These are phyloP conservation scores for Troglohyphantes excavatus DNA, from an alignment of 2,888 invertebrate genomes.

Conservation along the genomic window DNA sequence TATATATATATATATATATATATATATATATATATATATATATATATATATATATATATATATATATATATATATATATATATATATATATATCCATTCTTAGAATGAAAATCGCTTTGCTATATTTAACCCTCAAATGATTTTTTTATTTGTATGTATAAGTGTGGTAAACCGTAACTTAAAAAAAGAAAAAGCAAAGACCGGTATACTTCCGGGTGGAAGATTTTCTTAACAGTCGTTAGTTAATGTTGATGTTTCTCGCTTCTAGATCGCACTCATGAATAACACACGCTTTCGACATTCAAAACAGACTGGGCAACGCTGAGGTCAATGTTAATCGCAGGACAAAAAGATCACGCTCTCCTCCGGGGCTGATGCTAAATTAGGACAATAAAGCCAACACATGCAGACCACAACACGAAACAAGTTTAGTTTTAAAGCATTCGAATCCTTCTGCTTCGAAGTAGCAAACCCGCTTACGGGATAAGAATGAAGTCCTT, in stretches of 20 bases:
- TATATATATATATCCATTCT: too few relatives aligned
- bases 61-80: too few relatives aligned
- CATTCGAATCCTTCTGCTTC: background rate
- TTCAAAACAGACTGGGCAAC: constrained; percentile 25
- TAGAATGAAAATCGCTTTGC: too few relatives aligned
- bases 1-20: too few relatives aligned
- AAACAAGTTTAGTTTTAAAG: constrained; percentile 49
- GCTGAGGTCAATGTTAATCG: constrained; percentile 69
- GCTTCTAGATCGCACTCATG: background rate
- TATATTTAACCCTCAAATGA: too few relatives aligned
- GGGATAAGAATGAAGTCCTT: background rate
- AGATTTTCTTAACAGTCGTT: background rate
- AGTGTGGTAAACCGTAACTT: too few relatives aligned
- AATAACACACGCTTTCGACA: constrained; percentile 4
- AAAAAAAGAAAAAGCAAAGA: too few relatives aligned
- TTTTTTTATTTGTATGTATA: too few relatives aligned
- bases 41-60: too few relatives aligned
- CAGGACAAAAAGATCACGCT: constrained; percentile 42
- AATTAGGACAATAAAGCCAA: constrained; percentile 43
- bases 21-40: too few relatives aligned
- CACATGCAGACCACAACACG: constrained; percentile 41
- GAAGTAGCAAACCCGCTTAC: background rate
- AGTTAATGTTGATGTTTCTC: background rate
- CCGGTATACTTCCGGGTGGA: constrained; percentile 28
- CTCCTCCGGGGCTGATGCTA: constrained; percentile 36